Conservation (phyloP, 2,113 vertebrate species). For the Atlantisia rogersi region DNA sequence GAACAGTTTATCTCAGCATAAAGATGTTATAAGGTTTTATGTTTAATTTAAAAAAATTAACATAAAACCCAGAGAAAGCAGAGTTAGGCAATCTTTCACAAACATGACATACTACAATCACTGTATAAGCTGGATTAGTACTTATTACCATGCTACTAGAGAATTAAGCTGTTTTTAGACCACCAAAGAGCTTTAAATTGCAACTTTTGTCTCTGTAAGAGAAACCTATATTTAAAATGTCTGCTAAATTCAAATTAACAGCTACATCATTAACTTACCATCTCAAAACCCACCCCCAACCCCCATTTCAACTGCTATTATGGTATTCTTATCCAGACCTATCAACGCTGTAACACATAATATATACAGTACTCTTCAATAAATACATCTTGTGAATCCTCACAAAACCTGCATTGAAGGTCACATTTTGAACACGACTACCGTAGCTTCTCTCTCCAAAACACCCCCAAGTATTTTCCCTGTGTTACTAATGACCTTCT, state of each 20-base stretch:
- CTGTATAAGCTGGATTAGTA: slow-evolving; percentile 83
- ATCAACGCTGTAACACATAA: slow-evolving; percentile 16
- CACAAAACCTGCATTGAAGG: background rate
- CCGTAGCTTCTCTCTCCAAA: background rate
- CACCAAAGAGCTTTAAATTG: slow-evolving; percentile 84
- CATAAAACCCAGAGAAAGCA: slow-evolving; percentile 82
- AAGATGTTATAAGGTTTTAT: slow-evolving; percentile 83
- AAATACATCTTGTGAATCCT: background rate
- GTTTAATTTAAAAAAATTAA: slow-evolving; percentile 85
- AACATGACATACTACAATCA: slow-evolving; percentile 84
- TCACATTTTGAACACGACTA: background rate
- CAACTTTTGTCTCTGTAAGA: slow-evolving; percentile 84
- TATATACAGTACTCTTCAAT: background rate
- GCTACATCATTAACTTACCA: slow-evolving; percentile 77
- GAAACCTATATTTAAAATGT: slow-evolving; percentile 84
- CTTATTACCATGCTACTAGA: slow-evolving; percentile 81
- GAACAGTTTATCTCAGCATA: slow-evolving; percentile 82
- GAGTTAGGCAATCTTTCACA: slow-evolving; percentile 81
- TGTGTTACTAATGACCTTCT: background rate
- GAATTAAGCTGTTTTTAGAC: slow-evolving; percentile 86
- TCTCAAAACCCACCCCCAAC: slow-evolving; percentile 31
- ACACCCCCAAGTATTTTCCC: background rate
- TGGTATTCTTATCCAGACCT: slow-evolving; percentile 63
- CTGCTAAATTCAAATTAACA: slow-evolving; percentile 81
- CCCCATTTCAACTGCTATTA: slow-evolving; percentile 61